Percentiles rank a stretch among this genome's conserved stretches.
phyloP scores from a whole-genome alignment of 53 echinoderm and acorn worm species.

The Apostichopus leukothele region DNA sequence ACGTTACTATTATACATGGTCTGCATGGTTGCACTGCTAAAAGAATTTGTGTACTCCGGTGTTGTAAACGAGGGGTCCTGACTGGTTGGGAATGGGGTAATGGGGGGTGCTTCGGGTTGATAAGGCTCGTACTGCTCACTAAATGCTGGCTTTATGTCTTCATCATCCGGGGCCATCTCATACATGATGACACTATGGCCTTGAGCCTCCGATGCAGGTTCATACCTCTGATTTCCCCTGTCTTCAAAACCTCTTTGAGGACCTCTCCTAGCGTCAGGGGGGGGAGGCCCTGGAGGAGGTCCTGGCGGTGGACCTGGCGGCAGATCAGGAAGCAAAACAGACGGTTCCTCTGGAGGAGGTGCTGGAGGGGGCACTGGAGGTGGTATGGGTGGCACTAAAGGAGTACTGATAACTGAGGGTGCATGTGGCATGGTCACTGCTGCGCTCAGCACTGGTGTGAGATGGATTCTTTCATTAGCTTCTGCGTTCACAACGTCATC shows the following conservation, averaged over 20 bases:
- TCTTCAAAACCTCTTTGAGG: slow-evolving; percentile 12
- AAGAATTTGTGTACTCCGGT: not conserved
- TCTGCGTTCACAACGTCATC: too few species aligned
- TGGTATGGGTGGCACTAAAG: not conserved
- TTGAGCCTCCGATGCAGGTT: not conserved
- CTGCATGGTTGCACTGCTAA: not conserved
- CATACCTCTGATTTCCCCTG: not conserved
- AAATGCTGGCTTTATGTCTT: not conserved
- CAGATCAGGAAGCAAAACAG: slow-evolving; percentile 5
- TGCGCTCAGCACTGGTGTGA: not conserved
- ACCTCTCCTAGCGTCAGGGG: slow-evolving; percentile 64
- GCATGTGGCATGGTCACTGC: not conserved
- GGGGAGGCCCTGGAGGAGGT: slow-evolving; percentile 83
- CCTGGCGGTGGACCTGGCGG: slow-evolving; percentile 45
- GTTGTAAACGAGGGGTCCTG: not conserved
- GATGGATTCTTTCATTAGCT: too few species aligned
- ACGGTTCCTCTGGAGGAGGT: slow-evolving; percentile 16
- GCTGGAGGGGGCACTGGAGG: slow-evolving; percentile 10
- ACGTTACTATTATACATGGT: not conserved
- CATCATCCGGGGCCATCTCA: slow-evolving; percentile 29
- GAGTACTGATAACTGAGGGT: not conserved
- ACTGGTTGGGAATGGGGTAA: not conserved
- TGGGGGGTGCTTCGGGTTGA: not conserved
- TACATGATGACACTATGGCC: slow-evolving; percentile 28
- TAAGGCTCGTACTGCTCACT: not conserved